phyloP scores from a whole-genome alignment of 2,888 invertebrate species.

The Stomorhina lunata region DNA sequence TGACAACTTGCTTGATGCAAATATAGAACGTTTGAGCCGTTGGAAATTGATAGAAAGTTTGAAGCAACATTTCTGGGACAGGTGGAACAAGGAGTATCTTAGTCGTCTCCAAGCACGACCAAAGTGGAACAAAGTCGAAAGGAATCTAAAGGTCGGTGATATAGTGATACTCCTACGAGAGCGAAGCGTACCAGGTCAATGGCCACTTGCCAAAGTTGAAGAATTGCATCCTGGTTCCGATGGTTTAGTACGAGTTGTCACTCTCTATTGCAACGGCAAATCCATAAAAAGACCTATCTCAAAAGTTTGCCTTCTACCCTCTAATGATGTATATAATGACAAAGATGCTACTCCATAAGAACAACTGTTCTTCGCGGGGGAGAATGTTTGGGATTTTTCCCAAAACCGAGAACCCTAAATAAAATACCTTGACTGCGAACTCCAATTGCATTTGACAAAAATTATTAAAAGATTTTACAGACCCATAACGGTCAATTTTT shows the following conservation, averaged over 20 bases:
- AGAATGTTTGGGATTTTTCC: too few species aligned
- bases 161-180: slow-evolving; percentile 41
- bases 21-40: neutral
- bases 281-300: too few species aligned
- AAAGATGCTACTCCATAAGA: too few species aligned
- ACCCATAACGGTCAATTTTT: too few species aligned
- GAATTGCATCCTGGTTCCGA: slow-evolving; percentile 68
- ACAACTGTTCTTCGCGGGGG: too few species aligned
- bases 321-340: too few species aligned
- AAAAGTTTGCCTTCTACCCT: too few species aligned
- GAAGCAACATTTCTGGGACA: slow-evolving; percentile 52
- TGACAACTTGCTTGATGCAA: slow-evolving; percentile 2
- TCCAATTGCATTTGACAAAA: too few species aligned
- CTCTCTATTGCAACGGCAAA: too few species aligned
- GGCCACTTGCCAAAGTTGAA: slow-evolving; percentile 68
- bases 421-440: too few species aligned
- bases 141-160: slow-evolving; percentile 32
- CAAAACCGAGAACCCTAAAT: too few species aligned
- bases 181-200: slow-evolving; percentile 58
- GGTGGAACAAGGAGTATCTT: slow-evolving; percentile 52
- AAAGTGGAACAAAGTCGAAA: slow-evolving; percentile 34
- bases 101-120: slow-evolving; percentile 22
- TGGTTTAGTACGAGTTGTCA: slow-evolving; percentile 59
- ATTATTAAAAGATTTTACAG: too few species aligned
- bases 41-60: slow-evolving; percentile 34